Percentiles rank a stretch among this genome's conserved stretches.
Evolutionary conservation across 2,888 invertebrate genomes (phyloP).

Genomic region (Drosophila meridiana): DNA sequence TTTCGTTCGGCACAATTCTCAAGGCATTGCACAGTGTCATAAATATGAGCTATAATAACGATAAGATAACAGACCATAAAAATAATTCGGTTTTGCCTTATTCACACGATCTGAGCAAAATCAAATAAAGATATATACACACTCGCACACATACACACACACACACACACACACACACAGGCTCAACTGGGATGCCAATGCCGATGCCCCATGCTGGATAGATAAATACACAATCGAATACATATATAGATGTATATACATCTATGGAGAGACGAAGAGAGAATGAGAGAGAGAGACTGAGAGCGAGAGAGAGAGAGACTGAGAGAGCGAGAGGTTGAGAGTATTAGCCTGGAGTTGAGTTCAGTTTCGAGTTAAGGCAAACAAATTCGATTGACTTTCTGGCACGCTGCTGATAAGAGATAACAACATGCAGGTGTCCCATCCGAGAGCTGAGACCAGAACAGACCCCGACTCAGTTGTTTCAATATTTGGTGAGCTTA

Average conservation of each 20-base stretch:
- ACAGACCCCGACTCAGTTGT: slow-evolving; percentile 44
- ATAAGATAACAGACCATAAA: slow-evolving; percentile 68
- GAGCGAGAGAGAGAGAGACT: background rate
- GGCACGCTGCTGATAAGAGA: slow-evolving; percentile 51
- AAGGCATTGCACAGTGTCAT: slow-evolving; percentile 61
- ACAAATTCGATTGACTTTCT: slow-evolving; percentile 59
- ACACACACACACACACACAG: background rate
- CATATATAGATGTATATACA: slow-evolving; percentile 20
- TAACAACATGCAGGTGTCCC: slow-evolving; percentile 51
- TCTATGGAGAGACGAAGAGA: too few species aligned
- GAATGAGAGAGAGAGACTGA: background rate
- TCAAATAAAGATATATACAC: slow-evolving; percentile 56
- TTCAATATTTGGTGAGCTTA: slow-evolving; percentile 70
- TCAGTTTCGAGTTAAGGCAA: slow-evolving; percentile 42
- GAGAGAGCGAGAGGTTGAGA: background rate
- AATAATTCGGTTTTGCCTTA: slow-evolving; percentile 48
- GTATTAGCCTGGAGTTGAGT: slow-evolving; percentile 14
- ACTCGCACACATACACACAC: background rate
- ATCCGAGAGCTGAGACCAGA: slow-evolving; percentile 33
- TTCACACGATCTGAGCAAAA: slow-evolving; percentile 72
- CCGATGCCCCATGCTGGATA: slow-evolving; percentile 32
- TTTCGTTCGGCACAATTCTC: slow-evolving; percentile 52
- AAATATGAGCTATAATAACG: slow-evolving; percentile 64
- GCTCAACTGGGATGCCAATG: slow-evolving; percentile 58
- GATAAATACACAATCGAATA: slow-evolving; percentile 30